Evolutionary conservation across 2,113 vertebrate species (phyloP), one percentile per base, ranked within the genome.

Genomic region (Antechinus flavipes): DNA sequence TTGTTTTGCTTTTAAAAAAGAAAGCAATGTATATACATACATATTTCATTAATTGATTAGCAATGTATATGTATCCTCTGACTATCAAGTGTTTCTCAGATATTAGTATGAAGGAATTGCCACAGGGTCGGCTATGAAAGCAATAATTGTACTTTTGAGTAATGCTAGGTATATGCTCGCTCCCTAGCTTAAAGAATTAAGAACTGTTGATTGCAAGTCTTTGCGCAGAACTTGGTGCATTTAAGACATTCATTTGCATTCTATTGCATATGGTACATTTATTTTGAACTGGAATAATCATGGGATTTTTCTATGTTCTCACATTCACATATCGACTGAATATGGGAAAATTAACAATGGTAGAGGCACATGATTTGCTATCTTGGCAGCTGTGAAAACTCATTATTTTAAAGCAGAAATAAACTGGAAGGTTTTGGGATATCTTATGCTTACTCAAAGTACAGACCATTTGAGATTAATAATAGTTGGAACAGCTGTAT

Each of bases 131-230:
- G 92, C 94, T 91, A 94, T 91, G 90, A 94, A 92, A 96, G 53
- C 23, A 93, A 94, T 97, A 94, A 27, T 96, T 96, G 55, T 90
- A 97, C 92, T 97, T 95, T 97, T 54, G 97, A 96, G 52, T 95
- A 11, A 92, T 58, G 96, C 89, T 53, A 97, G 30, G 27, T 97
- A 91, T 93, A 93, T 76, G 46, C 96, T 95, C 54, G 84, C 53
- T 97, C 53, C 97, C 27, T 93, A 2, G 96, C 23, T 96, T 95
- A 93, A 96, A n/a, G 91, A 97, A 89, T 89, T 91, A 95, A 91
- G 46, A 95, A 93, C 94, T 54, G 95, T 97, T 96, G 47, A 11
- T 98, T 96, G 95, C 42, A 93, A 93, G 50, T 93, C 91, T 47
- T 94, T 30, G 95, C 90, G 93, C 96, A 96, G 93, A 97, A 92